A percentile compares a stretch with the other conserved stretches of the same genome.
Conservation (phyloP, 2,888 invertebrate genomes). For the Andrena chrysosceles region DNA sequence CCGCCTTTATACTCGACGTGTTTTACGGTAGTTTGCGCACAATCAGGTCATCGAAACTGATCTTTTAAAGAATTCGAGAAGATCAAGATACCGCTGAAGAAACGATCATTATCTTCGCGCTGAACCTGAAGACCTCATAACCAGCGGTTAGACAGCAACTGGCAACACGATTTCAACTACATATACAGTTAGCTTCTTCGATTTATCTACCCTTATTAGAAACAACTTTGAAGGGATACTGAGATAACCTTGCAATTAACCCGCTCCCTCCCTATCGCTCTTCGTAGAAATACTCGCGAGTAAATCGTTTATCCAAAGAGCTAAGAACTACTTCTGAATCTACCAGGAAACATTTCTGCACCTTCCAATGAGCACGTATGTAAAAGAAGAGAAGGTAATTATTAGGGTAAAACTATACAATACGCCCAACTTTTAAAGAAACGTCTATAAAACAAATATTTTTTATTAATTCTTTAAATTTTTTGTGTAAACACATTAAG, state of each 20-base stretch:
- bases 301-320: constrained; percentile 34
- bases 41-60: constrained; percentile 14
- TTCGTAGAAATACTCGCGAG: too few species aligned
- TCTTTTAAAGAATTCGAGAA: constrained; percentile 6
- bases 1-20: too few species aligned
- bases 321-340: background rate
- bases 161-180: constrained; percentile 18
- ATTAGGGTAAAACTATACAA: too few species aligned
- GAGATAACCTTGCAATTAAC: constrained; percentile 62
- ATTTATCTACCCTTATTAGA: constrained; percentile 55
- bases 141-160: constrained; percentile 30
- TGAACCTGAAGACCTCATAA: constrained; percentile 54
- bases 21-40: constrained; percentile 3
- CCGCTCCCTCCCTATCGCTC: background rate
- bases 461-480: too few species aligned
- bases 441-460: too few species aligned
- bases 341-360: too few species aligned
- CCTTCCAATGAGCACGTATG: too few species aligned
- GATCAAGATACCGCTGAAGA: constrained; percentile 51
- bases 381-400: too few species aligned
- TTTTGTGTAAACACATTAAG: too few species aligned
- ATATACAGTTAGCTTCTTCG: constrained; percentile 35
- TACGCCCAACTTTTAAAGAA: too few species aligned
- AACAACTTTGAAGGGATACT: constrained; percentile 45
- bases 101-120: constrained; percentile 52